Evolutionary conservation across 2,113 vertebrate genomes (phyloP), one percentile per base, ranked within the genome.

Genomic region (Toxostoma redivivum): DNA sequence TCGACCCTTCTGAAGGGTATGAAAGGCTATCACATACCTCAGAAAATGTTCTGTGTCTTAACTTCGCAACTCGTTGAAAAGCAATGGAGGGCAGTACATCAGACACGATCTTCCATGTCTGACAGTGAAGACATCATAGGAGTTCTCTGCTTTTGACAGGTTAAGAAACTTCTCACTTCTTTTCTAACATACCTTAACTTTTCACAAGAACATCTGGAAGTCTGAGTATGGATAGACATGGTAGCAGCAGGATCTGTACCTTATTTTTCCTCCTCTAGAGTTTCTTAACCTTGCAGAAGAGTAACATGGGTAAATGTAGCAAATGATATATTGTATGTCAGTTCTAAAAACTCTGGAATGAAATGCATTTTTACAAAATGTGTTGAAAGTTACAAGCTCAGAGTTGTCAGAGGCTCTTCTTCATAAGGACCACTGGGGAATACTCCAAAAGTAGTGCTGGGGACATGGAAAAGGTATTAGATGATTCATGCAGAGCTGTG

Each of bases 1-100:
- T 95, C 51, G 93, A 81, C 95, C 96, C 95, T 97, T 74, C 95
- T 97, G 96, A 96, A 84, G 96, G 96, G 96, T 96, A 96, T 97
- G 96, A 95, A 86, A 96, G 96, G 95, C 95, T 95, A 4, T 96
- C 80, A 81, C 80, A 89, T 33, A 50, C 86, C 88, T 95, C 92
- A 94, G 94, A 56, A 91, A 88, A 91, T 51, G 90, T 72, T 92
- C 69, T 95, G 78, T 96, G 84, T 88, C 57, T 94, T 93, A 86
- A 95, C 88, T 86, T 85, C 33, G 40, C 92, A 66, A 86, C 85
- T 72, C 0, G 21, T 88, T 94, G 94, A 96, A 95, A 97, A 92
- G 40, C 90, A 86, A 33, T 90, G 80, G 87, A 95, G 92, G 95
- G 93, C 90, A 96, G 38, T 88, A 73, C 92, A 67, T 80, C 82